A percentile compares a stretch with the other conserved stretches of the same genome.
These are phyloP conservation scores for Lasioglossum figueresi DNA, from an alignment of 2,888 invertebrate species.

Conservation along the genomic window DNA sequence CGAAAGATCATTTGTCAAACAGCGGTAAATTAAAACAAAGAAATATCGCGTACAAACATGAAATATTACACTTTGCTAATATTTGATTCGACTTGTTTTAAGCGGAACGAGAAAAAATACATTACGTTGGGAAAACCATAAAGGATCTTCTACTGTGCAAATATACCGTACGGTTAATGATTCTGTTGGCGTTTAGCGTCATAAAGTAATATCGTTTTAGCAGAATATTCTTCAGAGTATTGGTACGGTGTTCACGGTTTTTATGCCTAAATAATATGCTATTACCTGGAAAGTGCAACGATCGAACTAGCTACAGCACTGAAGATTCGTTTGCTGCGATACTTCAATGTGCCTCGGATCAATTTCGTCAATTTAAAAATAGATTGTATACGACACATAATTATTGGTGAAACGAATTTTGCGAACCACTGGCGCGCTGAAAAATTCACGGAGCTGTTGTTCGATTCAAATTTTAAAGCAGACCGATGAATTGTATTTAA, in stretches of 20 bases:
- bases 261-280: slow-evolving; percentile 14
- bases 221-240: slow-evolving; percentile 4
- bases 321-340: slow-evolving; percentile 12
- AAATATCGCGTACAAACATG: not conserved
- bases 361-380: not conserved
- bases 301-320: not conserved
- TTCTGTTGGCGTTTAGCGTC: not conserved
- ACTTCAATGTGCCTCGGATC: not conserved
- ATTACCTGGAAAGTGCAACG: not conserved
- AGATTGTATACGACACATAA: not conserved
- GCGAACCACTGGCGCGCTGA: not conserved
- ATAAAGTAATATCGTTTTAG: not conserved
- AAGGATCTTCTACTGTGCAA: not conserved
- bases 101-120: not conserved
- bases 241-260: slow-evolving; percentile 11
- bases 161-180: not conserved
- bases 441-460: not conserved
- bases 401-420: not conserved
- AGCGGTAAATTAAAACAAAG: not conserved
- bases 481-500: slow-evolving; percentile 8
- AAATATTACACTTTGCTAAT: not conserved
- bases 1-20: not conserved
- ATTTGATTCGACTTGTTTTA: not conserved
- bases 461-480: not conserved
- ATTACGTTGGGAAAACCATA: not conserved